phyloP scores from a whole-genome alignment of 2,888 invertebrate genomes.

The Cantharis flavilabris region DNA sequence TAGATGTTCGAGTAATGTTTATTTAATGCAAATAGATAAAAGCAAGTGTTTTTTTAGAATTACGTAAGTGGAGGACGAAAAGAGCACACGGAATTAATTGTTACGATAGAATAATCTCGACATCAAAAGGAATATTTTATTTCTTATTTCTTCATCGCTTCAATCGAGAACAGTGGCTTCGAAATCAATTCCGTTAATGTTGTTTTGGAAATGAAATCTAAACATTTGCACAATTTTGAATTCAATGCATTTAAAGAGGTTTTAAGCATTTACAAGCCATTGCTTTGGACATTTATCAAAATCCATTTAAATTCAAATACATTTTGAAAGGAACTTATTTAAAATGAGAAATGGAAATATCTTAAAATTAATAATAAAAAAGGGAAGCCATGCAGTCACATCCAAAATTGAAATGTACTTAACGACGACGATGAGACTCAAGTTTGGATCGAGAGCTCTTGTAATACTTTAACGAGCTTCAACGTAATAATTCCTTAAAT shows the following conservation, averaged over 20 bases:
- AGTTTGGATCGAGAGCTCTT: not conserved
- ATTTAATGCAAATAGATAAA: not conserved
- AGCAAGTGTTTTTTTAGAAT: not conserved
- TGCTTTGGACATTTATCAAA: conserved; percentile 3
- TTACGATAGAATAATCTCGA: not conserved
- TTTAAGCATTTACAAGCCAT: conserved; percentile 13
- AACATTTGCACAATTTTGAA: conserved; percentile 32
- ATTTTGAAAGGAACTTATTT: not conserved
- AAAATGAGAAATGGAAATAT: not conserved
- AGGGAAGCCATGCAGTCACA: not conserved
- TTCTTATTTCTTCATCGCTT: not conserved
- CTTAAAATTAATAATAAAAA: conserved; percentile 1
- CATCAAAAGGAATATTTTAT: conserved; percentile 8
- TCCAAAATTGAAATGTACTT: not conserved
- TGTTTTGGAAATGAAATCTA: conserved; percentile 36
- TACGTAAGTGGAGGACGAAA: not conserved
- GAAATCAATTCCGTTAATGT: conserved; percentile 26
- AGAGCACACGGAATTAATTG: not conserved
- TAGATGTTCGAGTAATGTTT: not conserved
- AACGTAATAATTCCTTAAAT: not conserved
- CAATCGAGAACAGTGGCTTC: not conserved
- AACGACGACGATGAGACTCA: not conserved
- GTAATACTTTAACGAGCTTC: not conserved
- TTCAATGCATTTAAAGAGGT: conserved; percentile 41
- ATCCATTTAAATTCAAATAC: conserved; percentile 3